Evolutionary conservation across 2,113 vertebrate genomes (phyloP).

Genomic region (Octodon degus): DNA sequence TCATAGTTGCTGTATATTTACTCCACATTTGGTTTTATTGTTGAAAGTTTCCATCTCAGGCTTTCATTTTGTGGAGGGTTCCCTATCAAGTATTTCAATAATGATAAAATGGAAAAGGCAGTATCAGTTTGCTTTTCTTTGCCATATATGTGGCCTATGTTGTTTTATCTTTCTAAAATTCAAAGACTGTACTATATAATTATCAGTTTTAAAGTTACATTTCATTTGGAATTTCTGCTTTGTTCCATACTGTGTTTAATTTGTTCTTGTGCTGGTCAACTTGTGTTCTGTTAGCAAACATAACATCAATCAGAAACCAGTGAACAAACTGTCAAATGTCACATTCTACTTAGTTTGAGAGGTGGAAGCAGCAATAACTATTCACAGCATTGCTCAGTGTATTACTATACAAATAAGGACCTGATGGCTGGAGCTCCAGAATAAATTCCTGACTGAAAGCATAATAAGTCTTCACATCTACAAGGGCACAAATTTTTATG

Average conservation of each 20-base stretch:
- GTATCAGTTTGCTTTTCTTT: neutral
- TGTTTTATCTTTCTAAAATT: neutral
- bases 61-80: neutral
- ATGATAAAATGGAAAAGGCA: neutral
- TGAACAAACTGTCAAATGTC: neutral
- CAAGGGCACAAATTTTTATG: neutral
- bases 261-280: neutral
- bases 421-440: neutral
- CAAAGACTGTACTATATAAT: neutral
- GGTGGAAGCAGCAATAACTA: neutral
- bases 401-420: neutral
- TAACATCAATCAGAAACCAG: neutral
- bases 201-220: neutral
- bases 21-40: neutral
- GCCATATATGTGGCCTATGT: neutral
- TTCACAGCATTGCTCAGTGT: neutral
- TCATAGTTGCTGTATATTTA: neutral
- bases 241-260: neutral
- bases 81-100: neutral
- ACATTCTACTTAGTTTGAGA: neutral
- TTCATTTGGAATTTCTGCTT: neutral
- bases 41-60: neutral
- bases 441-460: neutral
- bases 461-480: neutral
- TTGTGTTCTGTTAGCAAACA: neutral